Evolutionary conservation across 2,888 invertebrate genomes (phyloP).

Genomic region (Lordiphosa fenestrarum): DNA sequence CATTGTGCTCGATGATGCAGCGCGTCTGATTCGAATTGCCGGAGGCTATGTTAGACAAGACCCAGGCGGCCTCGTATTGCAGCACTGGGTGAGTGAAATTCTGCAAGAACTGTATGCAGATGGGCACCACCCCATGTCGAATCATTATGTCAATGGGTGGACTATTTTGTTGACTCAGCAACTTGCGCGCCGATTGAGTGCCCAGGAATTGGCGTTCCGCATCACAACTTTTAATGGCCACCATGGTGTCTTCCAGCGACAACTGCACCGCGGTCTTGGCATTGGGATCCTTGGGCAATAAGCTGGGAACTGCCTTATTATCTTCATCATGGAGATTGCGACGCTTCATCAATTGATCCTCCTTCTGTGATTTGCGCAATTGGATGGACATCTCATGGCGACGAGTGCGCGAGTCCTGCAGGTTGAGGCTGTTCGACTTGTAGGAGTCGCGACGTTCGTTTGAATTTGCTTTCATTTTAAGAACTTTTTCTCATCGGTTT

Average conservation of each 20-base stretch:
- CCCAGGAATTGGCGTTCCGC: constrained; percentile 84
- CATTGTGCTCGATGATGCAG: constrained; percentile 91
- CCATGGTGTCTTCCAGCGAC: constrained; percentile 87
- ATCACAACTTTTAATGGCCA: constrained; percentile 86
- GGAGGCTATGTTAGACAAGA: constrained; percentile 97
- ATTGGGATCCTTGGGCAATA: too few species aligned
- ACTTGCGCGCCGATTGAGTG: constrained; percentile 91
- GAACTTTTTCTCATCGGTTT: too few species aligned
- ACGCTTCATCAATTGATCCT: too few species aligned
- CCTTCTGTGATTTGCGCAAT: too few species aligned
- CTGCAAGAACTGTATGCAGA: constrained; percentile 88
- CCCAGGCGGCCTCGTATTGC: constrained; percentile 99
- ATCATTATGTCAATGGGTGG: constrained; percentile 96
- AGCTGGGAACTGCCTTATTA: too few species aligned
- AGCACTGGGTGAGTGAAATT: constrained; percentile 85
- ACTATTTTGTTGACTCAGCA: constrained; percentile 92
- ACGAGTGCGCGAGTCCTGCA: too few species aligned
- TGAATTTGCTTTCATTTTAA: too few species aligned
- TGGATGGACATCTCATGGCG: too few species aligned
- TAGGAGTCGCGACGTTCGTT: too few species aligned
- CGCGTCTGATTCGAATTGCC: constrained; percentile 95
- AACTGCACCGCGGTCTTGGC: constrained; percentile 63
- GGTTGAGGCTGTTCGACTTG: too few species aligned
- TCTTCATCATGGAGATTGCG: too few species aligned
- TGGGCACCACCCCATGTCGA: constrained; percentile 89